Evolutionary conservation across 2,113 vertebrate species (phyloP).

Genomic region (Steatornis caripensis): DNA sequence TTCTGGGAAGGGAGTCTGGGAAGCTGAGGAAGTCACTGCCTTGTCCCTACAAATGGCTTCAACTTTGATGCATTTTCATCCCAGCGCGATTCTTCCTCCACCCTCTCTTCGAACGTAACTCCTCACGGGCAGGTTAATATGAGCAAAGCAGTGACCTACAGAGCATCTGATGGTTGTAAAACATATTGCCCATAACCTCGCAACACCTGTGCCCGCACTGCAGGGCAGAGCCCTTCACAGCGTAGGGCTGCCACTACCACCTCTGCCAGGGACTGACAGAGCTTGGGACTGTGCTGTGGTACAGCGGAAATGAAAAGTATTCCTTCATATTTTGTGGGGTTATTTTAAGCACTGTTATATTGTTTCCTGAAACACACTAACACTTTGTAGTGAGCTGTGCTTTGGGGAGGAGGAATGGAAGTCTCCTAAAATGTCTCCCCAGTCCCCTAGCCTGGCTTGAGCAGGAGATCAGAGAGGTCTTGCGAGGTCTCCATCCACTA

Average conservation of each 20-base stretch:
- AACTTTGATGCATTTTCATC: not conserved
- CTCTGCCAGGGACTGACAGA: not conserved
- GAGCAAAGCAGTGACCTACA: not conserved
- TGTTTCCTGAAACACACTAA: not conserved
- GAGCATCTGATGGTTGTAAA: not conserved
- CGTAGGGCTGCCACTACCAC: not conserved
- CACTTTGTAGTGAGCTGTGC: not conserved
- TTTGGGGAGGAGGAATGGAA: not conserved
- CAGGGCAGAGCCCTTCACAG: not conserved
- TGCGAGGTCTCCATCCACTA: not conserved
- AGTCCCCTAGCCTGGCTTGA: not conserved
- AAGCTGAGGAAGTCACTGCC: not conserved
- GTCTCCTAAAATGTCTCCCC: not conserved
- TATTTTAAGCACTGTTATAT: not conserved
- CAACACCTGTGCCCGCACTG: not conserved
- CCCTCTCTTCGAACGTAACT: fast-evolving
- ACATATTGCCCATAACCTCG: not conserved
- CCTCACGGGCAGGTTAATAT: not conserved
- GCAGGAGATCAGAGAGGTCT: not conserved
- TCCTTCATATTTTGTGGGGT: not conserved
- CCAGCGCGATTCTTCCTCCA: not conserved
- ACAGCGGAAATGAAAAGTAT: not conserved
- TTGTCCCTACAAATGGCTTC: not conserved
- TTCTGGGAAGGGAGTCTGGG: not conserved
- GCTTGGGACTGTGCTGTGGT: not conserved